A percentile compares a stretch with the other conserved stretches of the same genome.
Conservation (phyloP, 35 echinoderm and acorn worm genomes). For the Nesometra sesokonis region DNA sequence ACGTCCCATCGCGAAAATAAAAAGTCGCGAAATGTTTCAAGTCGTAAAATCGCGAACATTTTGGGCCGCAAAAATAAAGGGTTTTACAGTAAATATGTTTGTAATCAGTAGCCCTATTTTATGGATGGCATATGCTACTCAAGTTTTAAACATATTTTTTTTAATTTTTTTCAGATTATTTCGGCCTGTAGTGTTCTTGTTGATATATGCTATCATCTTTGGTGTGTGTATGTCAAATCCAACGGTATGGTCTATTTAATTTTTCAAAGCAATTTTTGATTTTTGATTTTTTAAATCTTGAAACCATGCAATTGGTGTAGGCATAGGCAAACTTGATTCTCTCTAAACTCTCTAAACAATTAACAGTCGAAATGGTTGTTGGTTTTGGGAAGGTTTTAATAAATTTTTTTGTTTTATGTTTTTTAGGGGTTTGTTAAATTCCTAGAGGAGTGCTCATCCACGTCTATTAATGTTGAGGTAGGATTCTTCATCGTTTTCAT, state of each 20-base stretch:
- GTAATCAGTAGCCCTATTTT: too few relatives aligned
- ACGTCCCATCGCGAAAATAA: too few relatives aligned
- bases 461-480: not conserved
- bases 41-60: too few relatives aligned
- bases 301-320: too few relatives aligned
- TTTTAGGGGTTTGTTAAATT: constrained; percentile 4
- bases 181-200: not conserved
- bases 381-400: not conserved
- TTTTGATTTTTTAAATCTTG: too few relatives aligned
- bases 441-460: not conserved
- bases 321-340: too few relatives aligned
- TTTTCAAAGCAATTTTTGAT: not conserved
- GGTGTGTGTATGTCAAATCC: not conserved
- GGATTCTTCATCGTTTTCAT: constrained; percentile 4
- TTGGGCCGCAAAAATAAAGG: too few relatives aligned
- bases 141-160: not conserved
- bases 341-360: not conserved
- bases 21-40: too few relatives aligned
- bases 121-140: not conserved
- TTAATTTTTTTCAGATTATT: not conserved
- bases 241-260: not conserved
- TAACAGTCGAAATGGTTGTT: not conserved
- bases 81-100: too few relatives aligned
- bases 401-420: not conserved
- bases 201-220: not conserved